phyloP scores from a whole-genome alignment of 2,797 vertebrate genomes.

The Danio tinwini region DNA sequence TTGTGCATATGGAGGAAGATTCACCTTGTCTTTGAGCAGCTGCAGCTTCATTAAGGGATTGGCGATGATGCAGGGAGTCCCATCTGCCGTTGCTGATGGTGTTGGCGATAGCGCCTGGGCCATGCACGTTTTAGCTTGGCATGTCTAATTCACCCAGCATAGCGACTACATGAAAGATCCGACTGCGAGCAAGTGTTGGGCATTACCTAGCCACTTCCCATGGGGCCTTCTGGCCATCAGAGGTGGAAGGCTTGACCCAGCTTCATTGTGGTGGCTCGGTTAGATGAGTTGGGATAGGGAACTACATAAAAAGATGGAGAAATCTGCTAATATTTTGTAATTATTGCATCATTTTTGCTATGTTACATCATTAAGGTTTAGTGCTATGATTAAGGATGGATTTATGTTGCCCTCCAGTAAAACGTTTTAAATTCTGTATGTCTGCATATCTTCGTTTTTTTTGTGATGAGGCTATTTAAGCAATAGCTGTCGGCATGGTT shows the following conservation, averaged over 20 bases:
- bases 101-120: slow-evolving; percentile 59
- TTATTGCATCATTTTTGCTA: slow-evolving; percentile 28
- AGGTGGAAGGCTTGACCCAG: neutral
- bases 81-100: slow-evolving; percentile 72
- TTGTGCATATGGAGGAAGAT: slow-evolving; percentile 78
- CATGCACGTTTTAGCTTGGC: slow-evolving; percentile 58
- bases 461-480: slow-evolving; percentile 7
- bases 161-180: slow-evolving; percentile 43
- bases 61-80: slow-evolving; percentile 69
- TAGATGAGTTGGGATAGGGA: slow-evolving; percentile 2
- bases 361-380: slow-evolving; percentile 47
- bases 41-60: slow-evolving; percentile 77
- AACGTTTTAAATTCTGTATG: slow-evolving; percentile 1
- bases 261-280: slow-evolving; percentile 22
- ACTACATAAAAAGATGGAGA: slow-evolving; percentile 11
- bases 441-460: neutral
- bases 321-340: slow-evolving; percentile 35
- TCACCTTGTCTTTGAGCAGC: slow-evolving; percentile 78
- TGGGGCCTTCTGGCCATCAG: slow-evolving; percentile 7
- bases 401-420: slow-evolving; percentile 10
- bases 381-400: neutral
- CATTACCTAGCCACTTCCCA: slow-evolving; percentile 31
- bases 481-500: neutral
- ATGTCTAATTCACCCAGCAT: slow-evolving; percentile 52
- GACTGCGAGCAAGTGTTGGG: slow-evolving; percentile 35